phyloP scores from a whole-genome alignment of 2,113 vertebrate species.

The Pachyramphus minor region DNA sequence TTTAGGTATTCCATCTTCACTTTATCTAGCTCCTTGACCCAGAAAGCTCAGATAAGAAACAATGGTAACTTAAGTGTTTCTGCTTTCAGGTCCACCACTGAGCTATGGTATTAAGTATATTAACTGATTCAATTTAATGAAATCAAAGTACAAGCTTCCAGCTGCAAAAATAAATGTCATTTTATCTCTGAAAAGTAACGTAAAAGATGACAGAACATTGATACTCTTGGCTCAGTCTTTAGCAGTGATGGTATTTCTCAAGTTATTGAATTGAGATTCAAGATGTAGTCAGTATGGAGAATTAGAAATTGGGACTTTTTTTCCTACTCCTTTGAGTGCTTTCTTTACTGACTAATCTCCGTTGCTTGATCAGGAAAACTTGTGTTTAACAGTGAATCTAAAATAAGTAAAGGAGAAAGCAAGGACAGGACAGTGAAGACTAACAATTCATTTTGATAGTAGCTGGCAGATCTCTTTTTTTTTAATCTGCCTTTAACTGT shows the following conservation, averaged over 20 bases:
- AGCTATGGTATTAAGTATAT: background rate
- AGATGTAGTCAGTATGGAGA: background rate
- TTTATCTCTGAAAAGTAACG: background rate
- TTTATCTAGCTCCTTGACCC: background rate
- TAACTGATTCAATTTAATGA: background rate
- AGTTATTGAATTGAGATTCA: background rate
- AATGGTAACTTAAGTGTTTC: background rate
- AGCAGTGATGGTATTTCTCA: background rate
- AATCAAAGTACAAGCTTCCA: background rate
- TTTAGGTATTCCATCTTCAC: background rate
- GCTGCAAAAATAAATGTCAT: background rate
- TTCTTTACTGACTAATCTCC: background rate
- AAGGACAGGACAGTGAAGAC: background rate
- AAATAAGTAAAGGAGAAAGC: background rate
- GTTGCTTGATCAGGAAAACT: background rate
- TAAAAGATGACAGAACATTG: background rate
- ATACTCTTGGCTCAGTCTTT: background rate
- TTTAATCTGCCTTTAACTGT: background rate
- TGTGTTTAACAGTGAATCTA: background rate
- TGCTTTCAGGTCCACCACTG: background rate
- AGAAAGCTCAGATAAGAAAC: background rate
- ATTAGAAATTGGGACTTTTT: background rate
- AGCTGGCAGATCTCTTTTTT: background rate
- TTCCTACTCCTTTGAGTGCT: background rate
- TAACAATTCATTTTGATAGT: background rate